Evolutionary conservation across 1,140 invertebrate genomes (phyloP).

Genomic region (Sitodiplosis mosellana): DNA sequence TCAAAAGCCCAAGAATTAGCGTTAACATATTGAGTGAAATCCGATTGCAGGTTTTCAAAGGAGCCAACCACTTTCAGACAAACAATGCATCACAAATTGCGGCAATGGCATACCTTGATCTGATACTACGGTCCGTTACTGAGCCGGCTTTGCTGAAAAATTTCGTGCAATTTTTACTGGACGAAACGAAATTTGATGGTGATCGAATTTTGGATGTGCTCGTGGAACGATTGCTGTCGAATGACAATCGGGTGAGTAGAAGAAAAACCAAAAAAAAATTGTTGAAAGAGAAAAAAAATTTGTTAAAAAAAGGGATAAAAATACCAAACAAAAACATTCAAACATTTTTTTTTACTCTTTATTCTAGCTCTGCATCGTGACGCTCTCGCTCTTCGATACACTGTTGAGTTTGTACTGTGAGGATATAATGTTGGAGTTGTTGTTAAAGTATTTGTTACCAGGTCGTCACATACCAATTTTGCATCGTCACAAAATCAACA

Average conservation of each 20-base stretch:
- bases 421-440: conserved; percentile 87
- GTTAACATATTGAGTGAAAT: too few relatives aligned
- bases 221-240: conserved; percentile 47
- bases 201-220: conserved; percentile 57
- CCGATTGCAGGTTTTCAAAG: conserved; percentile 25
- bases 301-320: neutral
- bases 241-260: conserved; percentile 40
- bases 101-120: conserved; percentile 79
- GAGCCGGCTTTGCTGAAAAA: conserved; percentile 64
- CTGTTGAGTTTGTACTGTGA: conserved; percentile 86
- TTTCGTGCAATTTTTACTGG: conserved; percentile 71
- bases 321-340: too few relatives aligned
- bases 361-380: conserved; percentile 71
- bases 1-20: conserved; percentile 6
- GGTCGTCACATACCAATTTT: conserved; percentile 83
- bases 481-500: conserved; percentile 49
- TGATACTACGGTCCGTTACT: conserved; percentile 70
- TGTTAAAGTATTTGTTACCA: conserved; percentile 71
- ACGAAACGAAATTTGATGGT: conserved; percentile 65
- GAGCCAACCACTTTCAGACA: conserved; percentile 38
- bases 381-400: conserved; percentile 77
- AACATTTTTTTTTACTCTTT: conserved; percentile 13
- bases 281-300: neutral
- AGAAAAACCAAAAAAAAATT: neutral
- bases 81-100: conserved; percentile 73